A percentile compares a stretch with the other conserved stretches of the same genome.
phyloP scores from a whole-genome alignment of 2,888 invertebrate genomes.

The Mechanitis mazaeus region DNA sequence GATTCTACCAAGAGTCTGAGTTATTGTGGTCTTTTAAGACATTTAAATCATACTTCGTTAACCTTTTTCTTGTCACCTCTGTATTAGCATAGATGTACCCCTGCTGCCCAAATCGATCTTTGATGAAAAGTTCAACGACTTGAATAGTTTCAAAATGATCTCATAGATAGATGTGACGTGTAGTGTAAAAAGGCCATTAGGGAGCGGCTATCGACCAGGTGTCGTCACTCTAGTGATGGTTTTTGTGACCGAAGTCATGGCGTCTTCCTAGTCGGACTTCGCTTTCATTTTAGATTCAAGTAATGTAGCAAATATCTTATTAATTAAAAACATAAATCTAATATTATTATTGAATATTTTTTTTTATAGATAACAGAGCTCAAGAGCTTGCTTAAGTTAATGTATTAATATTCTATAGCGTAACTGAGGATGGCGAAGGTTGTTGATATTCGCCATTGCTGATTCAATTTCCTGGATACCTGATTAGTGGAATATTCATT shows the following conservation, averaged over 20 bases:
- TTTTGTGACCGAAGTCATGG: constrained; percentile 50
- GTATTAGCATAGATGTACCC: constrained; percentile 41
- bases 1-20: constrained; percentile 49
- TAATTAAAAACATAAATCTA: no score
- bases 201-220: constrained; percentile 23
- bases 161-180: constrained; percentile 42
- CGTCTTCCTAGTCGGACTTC: constrained; percentile 44
- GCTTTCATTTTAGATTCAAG: constrained; percentile 64
- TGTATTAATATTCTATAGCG: constrained; percentile 21
- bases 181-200: constrained; percentile 37
- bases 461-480: constrained; percentile 31
- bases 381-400: constrained; percentile 11
- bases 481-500: constrained; percentile 34
- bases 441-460: constrained; percentile 31
- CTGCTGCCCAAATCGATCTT: constrained; percentile 9
- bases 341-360: no score
- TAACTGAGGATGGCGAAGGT: constrained; percentile 27
- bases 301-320: constrained; percentile 39
- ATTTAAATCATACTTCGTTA: constrained; percentile 49
- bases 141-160: constrained; percentile 37
- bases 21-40: constrained; percentile 37
- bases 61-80: constrained; percentile 54
- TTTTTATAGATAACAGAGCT: not conserved
- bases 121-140: constrained; percentile 33
- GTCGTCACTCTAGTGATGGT: constrained; percentile 40